Evolutionary conservation across 2,797 vertebrate species (phyloP).

Genomic region (Microctenopoma steveboyesi): DNA sequence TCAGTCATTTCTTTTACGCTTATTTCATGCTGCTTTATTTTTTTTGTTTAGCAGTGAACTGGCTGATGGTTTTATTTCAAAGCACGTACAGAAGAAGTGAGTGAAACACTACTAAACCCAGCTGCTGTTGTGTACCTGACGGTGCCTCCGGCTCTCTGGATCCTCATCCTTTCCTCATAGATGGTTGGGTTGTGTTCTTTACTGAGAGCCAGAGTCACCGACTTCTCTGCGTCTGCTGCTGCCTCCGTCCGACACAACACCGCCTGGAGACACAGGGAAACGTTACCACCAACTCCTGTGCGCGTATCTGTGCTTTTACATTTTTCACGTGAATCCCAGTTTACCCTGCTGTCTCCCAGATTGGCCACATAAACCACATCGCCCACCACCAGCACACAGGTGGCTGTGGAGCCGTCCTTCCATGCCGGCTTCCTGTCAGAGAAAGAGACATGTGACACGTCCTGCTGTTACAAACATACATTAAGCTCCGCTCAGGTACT

Average conservation of each 20-base stretch:
- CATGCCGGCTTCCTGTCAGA: constrained; percentile 93
- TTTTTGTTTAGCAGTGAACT: background rate
- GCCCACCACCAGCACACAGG: constrained; percentile 91
- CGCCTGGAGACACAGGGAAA: constrained; percentile 79
- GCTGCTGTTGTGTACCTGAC: constrained; percentile 85
- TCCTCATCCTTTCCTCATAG: constrained; percentile 96
- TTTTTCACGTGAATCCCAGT: background rate
- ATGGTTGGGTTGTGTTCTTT: constrained; percentile 96
- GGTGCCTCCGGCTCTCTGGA: constrained; percentile 94
- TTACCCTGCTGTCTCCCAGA: constrained; percentile 94
- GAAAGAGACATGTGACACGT: background rate
- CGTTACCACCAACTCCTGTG: background rate
- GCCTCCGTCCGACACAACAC: constrained; percentile 91
- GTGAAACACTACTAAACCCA: too few relatives aligned
- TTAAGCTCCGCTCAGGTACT: background rate
- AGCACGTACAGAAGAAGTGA: too few relatives aligned
- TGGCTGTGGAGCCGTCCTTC: constrained; percentile 98
- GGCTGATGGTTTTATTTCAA: too few relatives aligned
- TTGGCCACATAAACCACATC: constrained; percentile 93
- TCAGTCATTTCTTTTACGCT: too few relatives aligned
- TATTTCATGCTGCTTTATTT: background rate
- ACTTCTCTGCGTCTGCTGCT: constrained; percentile 65
- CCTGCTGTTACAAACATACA: background rate
- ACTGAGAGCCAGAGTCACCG: constrained; percentile 89
- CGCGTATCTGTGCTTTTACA: background rate